A percentile compares a stretch with the other conserved stretches of the same genome.
phyloP scores from a whole-genome alignment of 2,113 vertebrate genomes.

The Tenebrosternarchus preto region DNA sequence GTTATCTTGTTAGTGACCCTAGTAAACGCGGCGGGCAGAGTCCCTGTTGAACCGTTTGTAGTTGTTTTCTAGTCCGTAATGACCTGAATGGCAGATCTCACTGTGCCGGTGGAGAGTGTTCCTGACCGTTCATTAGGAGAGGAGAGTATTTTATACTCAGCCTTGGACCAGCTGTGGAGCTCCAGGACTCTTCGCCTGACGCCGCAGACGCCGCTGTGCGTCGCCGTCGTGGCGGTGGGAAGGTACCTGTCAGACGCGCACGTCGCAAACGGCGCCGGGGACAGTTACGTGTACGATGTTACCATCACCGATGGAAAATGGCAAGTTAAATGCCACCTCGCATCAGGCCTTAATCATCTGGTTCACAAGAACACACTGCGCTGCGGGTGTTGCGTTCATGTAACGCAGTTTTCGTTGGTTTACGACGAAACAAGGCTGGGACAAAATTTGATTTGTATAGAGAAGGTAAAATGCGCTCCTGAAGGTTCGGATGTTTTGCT shows the following conservation, averaged over 20 bases:
- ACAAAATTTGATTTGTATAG: constrained; percentile 75
- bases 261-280: background rate
- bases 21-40: no score
- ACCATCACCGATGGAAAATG: constrained; percentile 76
- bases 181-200: constrained; percentile 47
- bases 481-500: constrained; percentile 3
- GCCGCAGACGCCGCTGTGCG: constrained; percentile 50
- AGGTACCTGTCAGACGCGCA: constrained; percentile 65
- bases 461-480: constrained; percentile 59
- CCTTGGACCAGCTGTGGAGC: constrained; percentile 41
- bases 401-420: constrained; percentile 74
- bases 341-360: constrained; percentile 68
- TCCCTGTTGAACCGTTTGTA: no score
- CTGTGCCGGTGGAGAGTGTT: no score
- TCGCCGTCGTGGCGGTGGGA: constrained; percentile 72
- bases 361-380: constrained; percentile 76
- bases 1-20: no score
- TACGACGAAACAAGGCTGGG: constrained; percentile 78
- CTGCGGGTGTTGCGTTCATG: constrained; percentile 69
- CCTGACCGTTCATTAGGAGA: no score
- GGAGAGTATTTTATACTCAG: no score
- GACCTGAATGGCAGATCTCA: no score
- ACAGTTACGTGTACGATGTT: constrained; percentile 72
- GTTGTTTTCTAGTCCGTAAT: no score
- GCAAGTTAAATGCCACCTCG: constrained; percentile 74